phyloP scores from a whole-genome alignment of 2,797 vertebrate species.

The Crocodylus rhombifer region DNA sequence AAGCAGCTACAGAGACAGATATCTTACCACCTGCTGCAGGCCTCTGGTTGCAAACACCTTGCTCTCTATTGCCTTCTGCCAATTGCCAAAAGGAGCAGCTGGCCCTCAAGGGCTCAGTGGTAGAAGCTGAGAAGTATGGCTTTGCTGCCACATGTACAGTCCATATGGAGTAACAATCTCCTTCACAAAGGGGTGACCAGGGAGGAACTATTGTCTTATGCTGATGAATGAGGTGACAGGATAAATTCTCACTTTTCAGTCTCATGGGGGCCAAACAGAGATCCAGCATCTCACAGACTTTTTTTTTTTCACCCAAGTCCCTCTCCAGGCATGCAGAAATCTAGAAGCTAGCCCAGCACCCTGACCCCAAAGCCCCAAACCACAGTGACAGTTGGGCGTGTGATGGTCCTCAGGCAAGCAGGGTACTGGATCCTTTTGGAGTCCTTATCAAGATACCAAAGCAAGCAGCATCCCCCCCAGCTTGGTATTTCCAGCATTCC shows the following conservation, averaged over 20 bases:
- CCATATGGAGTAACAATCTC: too few species aligned
- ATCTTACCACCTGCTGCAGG: not conserved
- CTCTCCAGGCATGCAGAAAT: not conserved
- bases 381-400: too few species aligned
- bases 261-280: not conserved
- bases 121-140: not conserved
- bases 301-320: not conserved
- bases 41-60: not conserved
- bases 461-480: not conserved
- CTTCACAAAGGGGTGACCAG: not conserved
- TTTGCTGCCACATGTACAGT: not conserved
- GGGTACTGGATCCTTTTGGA: not conserved
- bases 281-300: not conserved
- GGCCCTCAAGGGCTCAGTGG: not conserved
- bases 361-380: too few species aligned
- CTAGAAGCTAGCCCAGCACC: not conserved
- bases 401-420: not conserved
- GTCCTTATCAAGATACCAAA: not conserved
- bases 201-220: not conserved
- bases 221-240: not conserved
- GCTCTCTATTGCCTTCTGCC: not conserved
- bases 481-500: too few species aligned
- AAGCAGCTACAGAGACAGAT: not conserved
- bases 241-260: not conserved
- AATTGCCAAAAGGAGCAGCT: not conserved